Evolutionary conservation across 2,888 invertebrate genomes (phyloP), one percentile per base, ranked within the genome.

Genomic region (Drosophila diplacantha): DNA sequence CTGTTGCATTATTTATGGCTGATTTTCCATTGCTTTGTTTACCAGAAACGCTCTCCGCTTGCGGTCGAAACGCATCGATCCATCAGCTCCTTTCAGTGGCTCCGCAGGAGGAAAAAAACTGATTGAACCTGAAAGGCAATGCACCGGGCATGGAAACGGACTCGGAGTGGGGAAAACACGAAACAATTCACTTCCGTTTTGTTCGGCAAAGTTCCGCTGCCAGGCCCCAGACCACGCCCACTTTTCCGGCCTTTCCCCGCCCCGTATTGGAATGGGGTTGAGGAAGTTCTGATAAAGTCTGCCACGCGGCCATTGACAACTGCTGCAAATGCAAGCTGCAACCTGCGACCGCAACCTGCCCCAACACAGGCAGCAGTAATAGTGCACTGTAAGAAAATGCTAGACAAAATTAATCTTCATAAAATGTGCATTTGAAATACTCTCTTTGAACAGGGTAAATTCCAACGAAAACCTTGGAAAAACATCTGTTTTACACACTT

Each of bases 221-320:
- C 39, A 52, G 24, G 39, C 38, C 56, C 22, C 22, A 11, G 14
- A 38, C 51, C 53, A 41, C 53, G 53, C 34, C 55, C 32, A 31
- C 46, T 18, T 26, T 12, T 9, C 31, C 31, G 12, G 39, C 16
- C 22, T 8, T 26, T 51, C 32, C 32, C 6, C 22, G 8, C 32
- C 50, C 18, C 34, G 31, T 22, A 51, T 20, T 51, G 35, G 29
- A 20, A 31, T 31, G 31, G 12, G 39, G 57, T 34, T 46, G 57
- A 35, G 64, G 46, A 46, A 39, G 50, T 37, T 18, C 57, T 49
- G 74, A 75, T 78, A 74, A 59, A 66, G 71, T 71, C 72, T 68
- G 63, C 51, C 44, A 54, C 18, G 44, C 56, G 47, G 35, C 49
- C 56, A 74, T 68, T 73, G 69, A 68, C 67, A 79, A 63, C 64